These are phyloP conservation scores for Melikaiella ostensackeni DNA, from an alignment of 2,888 invertebrate genomes.

Conservation along the genomic window DNA sequence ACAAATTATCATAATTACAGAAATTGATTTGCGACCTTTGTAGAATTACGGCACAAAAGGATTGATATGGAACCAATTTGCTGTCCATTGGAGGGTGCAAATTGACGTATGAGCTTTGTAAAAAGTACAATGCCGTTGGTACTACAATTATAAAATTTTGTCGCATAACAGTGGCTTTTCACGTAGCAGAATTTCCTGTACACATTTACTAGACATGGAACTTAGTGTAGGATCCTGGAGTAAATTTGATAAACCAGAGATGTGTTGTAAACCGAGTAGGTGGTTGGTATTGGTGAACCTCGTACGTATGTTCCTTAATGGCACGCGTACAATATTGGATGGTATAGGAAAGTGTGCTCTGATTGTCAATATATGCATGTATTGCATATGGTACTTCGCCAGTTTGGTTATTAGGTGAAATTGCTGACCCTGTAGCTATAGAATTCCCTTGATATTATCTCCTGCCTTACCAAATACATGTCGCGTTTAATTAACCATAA, in stretches of 20 bases:
- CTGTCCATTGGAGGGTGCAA: background rate
- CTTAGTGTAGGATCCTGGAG: background rate
- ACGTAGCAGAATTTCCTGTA: background rate
- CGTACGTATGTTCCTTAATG: background rate
- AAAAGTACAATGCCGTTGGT: background rate
- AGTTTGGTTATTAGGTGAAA: constrained; percentile 16
- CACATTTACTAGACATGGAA: background rate
- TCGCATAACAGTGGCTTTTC: background rate
- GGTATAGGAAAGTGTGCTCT: background rate
- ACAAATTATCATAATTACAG: background rate
- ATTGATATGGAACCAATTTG: constrained; percentile 13
- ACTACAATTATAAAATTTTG: background rate
- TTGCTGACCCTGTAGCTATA: constrained; percentile 2
- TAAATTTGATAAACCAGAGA: constrained; percentile 25
- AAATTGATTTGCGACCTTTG: background rate
- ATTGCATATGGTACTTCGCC: background rate
- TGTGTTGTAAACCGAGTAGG: background rate
- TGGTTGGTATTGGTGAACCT: background rate
- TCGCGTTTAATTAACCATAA: background rate
- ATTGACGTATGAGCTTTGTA: constrained; percentile 9
- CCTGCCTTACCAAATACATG: constrained; percentile 8
- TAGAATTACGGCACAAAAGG: background rate
- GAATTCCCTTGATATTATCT: constrained; percentile 18
- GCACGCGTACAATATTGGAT: constrained; percentile 6
- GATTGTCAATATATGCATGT: constrained; percentile 18